Evolutionary conservation across 2,888 invertebrate genomes (phyloP), one percentile per base, ranked within the genome.

Genomic region (Drosophila algonquin): DNA sequence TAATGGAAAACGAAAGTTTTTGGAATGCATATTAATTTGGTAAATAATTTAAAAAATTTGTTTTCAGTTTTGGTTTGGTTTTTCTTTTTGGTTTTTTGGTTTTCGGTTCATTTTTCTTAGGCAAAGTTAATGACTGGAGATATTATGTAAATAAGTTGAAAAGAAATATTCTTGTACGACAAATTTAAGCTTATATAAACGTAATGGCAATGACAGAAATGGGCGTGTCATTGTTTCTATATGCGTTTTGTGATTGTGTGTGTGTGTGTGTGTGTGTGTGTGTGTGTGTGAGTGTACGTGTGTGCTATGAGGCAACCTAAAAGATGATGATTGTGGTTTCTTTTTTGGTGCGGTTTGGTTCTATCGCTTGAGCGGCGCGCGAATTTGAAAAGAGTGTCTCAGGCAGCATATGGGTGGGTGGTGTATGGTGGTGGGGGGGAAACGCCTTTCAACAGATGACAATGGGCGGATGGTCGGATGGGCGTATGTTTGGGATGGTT

Each of bases 341-440:
- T 18, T 18, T 6, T 54, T 7, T 6, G 14, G 14, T 40, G 35
- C 12, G 47, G 35, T 54, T 58, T 30, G 8, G 30, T 24, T 63
- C 59, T 52, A 57, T 52, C 32, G 50, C 61, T 46, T 47, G 45
- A 55, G 59, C 30, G 53, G 60, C 53, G 60, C 35, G 54, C 79
- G 81, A 80, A 90, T 90, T 90, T 90, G 90, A 90, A 90, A 90
- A 91, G 90, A 90, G 91, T 67, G 70, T 89, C 89, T 91, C 91
- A 67, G n/a, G 24, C 48, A 73, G 24, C 48, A 71, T 55, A 71
- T 55, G 18, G 57, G 27, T 64, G 32, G 32, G 32, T 1, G 35
- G 10, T n/a, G n/a, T n/a, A 3, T 3, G 67, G 63, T 40, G 14
- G 21, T 21, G 21, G 21, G 6, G 40, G 14, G 40, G 7, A 58